Evolutionary conservation across 2,797 vertebrate genomes (phyloP).

Genomic region (Lacerta bilineata): DNA sequence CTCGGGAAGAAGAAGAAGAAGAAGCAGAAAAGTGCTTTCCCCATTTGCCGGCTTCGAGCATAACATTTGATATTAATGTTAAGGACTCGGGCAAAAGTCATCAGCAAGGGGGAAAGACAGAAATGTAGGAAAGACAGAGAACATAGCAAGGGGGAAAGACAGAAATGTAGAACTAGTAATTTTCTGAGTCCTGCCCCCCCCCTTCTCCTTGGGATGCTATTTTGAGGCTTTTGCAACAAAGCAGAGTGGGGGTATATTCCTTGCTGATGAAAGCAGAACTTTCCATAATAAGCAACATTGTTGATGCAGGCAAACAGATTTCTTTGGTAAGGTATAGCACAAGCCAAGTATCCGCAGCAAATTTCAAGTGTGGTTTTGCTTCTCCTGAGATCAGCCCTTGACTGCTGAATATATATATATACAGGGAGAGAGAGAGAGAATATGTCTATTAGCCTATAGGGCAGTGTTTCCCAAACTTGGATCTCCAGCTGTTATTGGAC

Average conservation of each 20-base stretch:
- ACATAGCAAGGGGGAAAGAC: conserved; percentile 49
- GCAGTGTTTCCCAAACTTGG: too few species aligned
- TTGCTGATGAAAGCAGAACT: conserved; percentile 59
- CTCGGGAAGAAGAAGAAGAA: conserved; percentile 28
- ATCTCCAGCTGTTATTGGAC: too few species aligned
- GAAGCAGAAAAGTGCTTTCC: conserved; percentile 31
- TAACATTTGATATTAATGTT: conserved; percentile 72
- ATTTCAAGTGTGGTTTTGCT: not conserved
- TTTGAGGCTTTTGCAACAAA: conserved; percentile 67
- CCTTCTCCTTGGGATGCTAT: conserved; percentile 68
- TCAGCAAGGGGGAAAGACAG: conserved; percentile 54
- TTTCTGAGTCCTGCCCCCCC: conserved; percentile 53
- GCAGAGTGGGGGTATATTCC: conserved; percentile 41
- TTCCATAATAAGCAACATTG: conserved; percentile 69
- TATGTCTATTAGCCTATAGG: not conserved
- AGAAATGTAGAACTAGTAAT: conserved; percentile 66
- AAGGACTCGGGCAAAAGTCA: conserved; percentile 73
- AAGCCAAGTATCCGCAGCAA: not conserved
- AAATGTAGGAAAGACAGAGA: too few species aligned
- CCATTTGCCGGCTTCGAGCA: conserved; percentile 65
- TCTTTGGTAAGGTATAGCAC: conserved; percentile 69
- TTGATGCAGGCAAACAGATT: conserved; percentile 72
- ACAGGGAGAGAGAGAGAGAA: too few species aligned
- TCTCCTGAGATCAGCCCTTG: not conserved
- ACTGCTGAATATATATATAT: too few species aligned